Evolutionary conservation across 1,140 invertebrate species (phyloP).

Genomic region (Micrasema longulum): DNA sequence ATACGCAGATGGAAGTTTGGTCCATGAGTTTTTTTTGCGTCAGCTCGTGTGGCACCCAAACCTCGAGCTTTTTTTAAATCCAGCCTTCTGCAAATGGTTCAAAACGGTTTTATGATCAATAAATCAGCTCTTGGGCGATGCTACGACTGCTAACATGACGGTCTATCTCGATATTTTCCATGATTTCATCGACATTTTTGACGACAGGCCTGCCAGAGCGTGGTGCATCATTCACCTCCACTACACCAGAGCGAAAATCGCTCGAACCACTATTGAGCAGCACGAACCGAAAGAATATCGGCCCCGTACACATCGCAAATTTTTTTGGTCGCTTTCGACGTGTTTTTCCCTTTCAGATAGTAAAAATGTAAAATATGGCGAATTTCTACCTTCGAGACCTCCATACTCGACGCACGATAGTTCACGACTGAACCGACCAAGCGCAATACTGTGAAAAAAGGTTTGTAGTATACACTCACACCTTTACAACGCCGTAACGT

Average conservation of each 20-base stretch:
- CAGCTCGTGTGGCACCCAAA: slow-evolving; percentile 19
- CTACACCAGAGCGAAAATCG: too few relatives aligned
- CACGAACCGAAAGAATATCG: too few relatives aligned
- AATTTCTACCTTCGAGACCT: not conserved
- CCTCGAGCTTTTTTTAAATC: slow-evolving; percentile 21
- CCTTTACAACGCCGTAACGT: too few relatives aligned
- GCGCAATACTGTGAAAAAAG: slow-evolving; percentile 18
- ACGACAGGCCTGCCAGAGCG: not conserved
- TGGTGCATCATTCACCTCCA: slow-evolving; percentile 3
- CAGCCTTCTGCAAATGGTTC: slow-evolving; percentile 12
- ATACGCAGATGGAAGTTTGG: slow-evolving; percentile 23
- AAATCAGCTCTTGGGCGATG: not conserved
- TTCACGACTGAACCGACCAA: slow-evolving; percentile 52
- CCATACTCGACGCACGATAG: slow-evolving; percentile 1
- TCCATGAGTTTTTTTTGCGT: slow-evolving; percentile 22
- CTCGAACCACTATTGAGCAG: too few relatives aligned
- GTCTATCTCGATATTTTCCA: slow-evolving; percentile 2
- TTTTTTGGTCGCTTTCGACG: slow-evolving; percentile 17
- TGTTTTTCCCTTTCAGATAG: slow-evolving; percentile 4
- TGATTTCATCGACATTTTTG: not conserved
- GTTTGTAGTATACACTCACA: too few relatives aligned
- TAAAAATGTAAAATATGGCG: slow-evolving; percentile 12
- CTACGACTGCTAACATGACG: slow-evolving; percentile 1
- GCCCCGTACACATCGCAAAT: slow-evolving; percentile 15
- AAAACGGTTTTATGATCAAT: slow-evolving; percentile 21